Conservation (phyloP, 2,113 vertebrate genomes). For the Rallus limicola region DNA sequence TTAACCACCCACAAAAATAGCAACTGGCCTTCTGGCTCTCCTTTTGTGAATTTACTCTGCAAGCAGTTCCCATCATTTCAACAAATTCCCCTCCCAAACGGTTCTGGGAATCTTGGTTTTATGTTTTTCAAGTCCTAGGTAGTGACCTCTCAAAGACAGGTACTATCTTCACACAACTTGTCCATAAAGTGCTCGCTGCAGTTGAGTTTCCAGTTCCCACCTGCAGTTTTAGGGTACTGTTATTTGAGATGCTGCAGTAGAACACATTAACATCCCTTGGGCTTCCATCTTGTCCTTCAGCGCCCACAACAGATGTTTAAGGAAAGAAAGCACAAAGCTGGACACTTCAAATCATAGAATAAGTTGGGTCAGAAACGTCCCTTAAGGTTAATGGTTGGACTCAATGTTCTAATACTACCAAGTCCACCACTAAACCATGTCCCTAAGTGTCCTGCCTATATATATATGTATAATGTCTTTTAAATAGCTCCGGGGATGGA, state of each 20-base stretch:
- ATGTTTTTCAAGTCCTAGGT: neutral
- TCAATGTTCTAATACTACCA: neutral
- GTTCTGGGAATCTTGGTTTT: neutral
- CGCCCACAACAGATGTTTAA: neutral
- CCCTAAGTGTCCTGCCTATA: neutral
- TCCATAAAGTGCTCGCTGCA: neutral
- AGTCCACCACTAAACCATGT: neutral
- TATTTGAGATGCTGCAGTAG: neutral
- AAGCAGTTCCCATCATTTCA: neutral
- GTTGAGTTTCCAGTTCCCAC: neutral
- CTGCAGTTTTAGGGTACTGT: neutral
- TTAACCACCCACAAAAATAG: neutral
- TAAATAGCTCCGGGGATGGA: neutral
- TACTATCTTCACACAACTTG: neutral
- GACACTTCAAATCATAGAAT: neutral
- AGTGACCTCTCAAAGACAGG: neutral
- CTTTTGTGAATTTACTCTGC: neutral
- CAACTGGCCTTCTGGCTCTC: neutral
- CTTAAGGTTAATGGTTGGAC: rapidly evolving
- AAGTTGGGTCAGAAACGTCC: neutral
- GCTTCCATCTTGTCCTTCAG: neutral
- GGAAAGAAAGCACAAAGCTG: neutral
- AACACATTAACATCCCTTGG: neutral
- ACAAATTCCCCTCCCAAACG: neutral
- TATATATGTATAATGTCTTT: neutral